Base-by-base conservation (phyloP, 2,113 vertebrate genomes). In the Heptranchias perlo region DNA sequence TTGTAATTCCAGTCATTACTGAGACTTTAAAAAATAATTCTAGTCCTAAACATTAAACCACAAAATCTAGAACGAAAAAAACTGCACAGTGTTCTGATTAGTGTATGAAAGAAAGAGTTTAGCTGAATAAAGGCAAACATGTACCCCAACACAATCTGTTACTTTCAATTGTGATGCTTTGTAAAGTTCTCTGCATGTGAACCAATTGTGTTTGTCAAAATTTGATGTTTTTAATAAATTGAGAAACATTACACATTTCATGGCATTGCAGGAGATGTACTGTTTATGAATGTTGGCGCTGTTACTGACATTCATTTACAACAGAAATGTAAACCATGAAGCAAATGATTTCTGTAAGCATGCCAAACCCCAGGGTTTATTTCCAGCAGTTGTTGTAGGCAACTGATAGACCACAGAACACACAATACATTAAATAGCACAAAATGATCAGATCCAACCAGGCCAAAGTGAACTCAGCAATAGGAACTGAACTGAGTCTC, bases 51-150 rank as follows among this genome's bases (percentile, higher is more conserved):
- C 97, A 89, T 69, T 2, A 31, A 31, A 0, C 97, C 97, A 97
- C 97, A 97, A 97, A 97, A 96, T 97, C 97, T 97, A 96, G 97
- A 97, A 97, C 95, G n/a, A 97, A 97, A 0, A 96, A 97, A 96
- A 96, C 96, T 96, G 95, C 96, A 97, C 97, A 96, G 96, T 28
- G 95, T 97, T 96, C 73, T 97, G 96, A 96, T 8, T 96, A 96
- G 96, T 96, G 96, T 94, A 97, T 97, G 96, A 96, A 96, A 97
- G 96, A 94, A 96, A 65, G 64, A 47, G 62, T 94, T 95, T 69
- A 58, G 73, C 35, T 6, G 25, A 95, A 69, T 52, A 49, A 49
- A 58, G 31, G 87, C 31, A 91, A 89, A 31, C 31, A 35, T 95
- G 44, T 4, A 52, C 47, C 94, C 28, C 47, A 52, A 21, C 21